These are phyloP conservation scores for Drosophila elegans DNA, from an alignment of 1,140 invertebrate species.

Conservation along the genomic window DNA sequence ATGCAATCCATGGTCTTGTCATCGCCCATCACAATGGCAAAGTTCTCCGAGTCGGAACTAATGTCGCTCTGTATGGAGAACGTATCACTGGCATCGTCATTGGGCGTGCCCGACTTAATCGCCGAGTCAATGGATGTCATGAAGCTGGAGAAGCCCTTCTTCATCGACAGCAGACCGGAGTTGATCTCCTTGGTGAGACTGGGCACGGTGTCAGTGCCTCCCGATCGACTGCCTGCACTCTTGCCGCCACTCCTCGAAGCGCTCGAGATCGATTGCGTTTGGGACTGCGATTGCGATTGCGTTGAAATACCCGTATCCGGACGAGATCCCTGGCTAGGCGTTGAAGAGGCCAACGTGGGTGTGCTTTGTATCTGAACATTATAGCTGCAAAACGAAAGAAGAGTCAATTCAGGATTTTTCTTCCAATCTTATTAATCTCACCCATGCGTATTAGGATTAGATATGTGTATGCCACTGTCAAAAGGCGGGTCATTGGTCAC, in stretches of 20 bases:
- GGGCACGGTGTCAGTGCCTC: constrained; percentile 58
- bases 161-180: constrained; percentile 90
- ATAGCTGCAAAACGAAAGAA: no score
- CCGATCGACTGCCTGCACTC: constrained; percentile 35
- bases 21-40: constrained; percentile 88
- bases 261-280: constrained; percentile 64
- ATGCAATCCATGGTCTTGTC: constrained; percentile 88
- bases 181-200: constrained; percentile 82
- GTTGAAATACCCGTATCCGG: constrained; percentile 84
- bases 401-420: no score
- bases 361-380: constrained; percentile 83
- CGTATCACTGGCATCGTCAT: constrained; percentile 90
- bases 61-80: constrained; percentile 90
- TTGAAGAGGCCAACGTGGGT: constrained; percentile 80
- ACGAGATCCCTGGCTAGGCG: constrained; percentile 81
- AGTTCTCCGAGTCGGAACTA: constrained; percentile 93
- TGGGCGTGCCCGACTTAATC: constrained; percentile 87
- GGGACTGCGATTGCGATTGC: constrained; percentile 50
- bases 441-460: constrained; percentile 84
- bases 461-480: constrained; percentile 75
- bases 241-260: constrained; percentile 78
- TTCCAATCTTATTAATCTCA: no score
- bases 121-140: constrained; percentile 93
- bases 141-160: constrained; percentile 91
- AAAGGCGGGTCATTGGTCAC: constrained; percentile 80